Percentiles rank a stretch among this genome's conserved stretches.
Evolutionary conservation across 23 tunicate species (phyloP).

Genomic region (Halocynthia roretzi): DNA sequence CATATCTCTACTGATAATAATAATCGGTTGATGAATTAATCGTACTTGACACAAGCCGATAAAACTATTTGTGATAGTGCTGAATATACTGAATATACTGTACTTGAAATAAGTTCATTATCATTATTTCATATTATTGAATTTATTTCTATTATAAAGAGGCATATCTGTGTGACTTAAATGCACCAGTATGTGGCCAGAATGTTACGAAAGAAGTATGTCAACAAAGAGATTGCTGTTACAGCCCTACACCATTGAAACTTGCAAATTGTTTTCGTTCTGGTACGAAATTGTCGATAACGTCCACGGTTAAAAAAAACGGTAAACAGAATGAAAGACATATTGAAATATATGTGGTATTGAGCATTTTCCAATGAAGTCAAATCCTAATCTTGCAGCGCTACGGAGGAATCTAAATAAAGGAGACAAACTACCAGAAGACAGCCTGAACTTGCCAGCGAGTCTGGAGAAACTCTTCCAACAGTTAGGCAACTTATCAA

Average conservation of each 20-base stretch:
- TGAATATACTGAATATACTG: conserved; percentile 1
- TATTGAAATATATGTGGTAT: background rate
- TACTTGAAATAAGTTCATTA: background rate
- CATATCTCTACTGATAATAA: no score
- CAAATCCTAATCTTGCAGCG: background rate
- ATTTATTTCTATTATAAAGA: background rate
- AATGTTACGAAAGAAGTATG: conserved; percentile 28
- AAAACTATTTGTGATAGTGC: background rate
- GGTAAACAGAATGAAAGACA: background rate
- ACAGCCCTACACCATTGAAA: background rate
- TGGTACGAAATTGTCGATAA: background rate
- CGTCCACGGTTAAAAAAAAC: conserved; percentile 1
- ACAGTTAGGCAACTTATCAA: conserved; percentile 2
- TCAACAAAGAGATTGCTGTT: conserved; percentile 45
- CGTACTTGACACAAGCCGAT: no score
- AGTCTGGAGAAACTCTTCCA: background rate
- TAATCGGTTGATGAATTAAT: no score
- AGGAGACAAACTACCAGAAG: conserved; percentile 41
- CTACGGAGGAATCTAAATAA: background rate
- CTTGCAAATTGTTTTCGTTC: conserved; percentile 28
- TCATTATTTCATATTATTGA: no score
- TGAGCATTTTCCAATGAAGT: no score
- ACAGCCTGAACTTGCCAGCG: conserved; percentile 2
- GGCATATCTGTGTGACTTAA: conserved; percentile 18
- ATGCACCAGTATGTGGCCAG: conserved; percentile 19